A percentile compares a stretch with the other conserved stretches of the same genome.
Conservation (phyloP, 2,888 invertebrate genomes). For the Aplocera efformata region DNA sequence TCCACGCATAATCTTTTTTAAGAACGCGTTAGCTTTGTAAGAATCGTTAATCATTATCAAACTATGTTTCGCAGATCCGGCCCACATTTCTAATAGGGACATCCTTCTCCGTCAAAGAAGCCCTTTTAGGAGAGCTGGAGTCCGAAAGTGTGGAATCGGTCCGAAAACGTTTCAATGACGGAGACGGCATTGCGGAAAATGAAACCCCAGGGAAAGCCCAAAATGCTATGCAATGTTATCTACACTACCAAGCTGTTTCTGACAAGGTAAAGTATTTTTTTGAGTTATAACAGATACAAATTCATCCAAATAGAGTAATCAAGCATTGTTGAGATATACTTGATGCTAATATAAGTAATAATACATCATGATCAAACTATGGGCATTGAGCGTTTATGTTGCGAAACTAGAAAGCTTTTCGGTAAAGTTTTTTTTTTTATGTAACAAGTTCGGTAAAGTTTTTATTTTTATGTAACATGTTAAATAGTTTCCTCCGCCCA, state of each 20-base stretch:
- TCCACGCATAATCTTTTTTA: too few relatives aligned
- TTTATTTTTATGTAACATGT: too few relatives aligned
- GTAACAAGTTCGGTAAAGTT: too few relatives aligned
- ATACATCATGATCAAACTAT: too few relatives aligned
- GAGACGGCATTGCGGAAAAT: constrained; percentile 43
- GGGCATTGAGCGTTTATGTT: too few relatives aligned
- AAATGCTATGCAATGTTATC: constrained; percentile 75
- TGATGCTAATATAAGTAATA: too few relatives aligned
- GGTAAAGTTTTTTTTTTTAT: too few relatives aligned
- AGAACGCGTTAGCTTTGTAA: too few relatives aligned
- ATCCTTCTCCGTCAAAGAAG: constrained; percentile 61
- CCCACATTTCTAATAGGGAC: constrained; percentile 78
- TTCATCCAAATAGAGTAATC: too few relatives aligned
- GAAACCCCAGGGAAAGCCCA: constrained; percentile 56
- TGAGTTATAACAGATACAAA: neutral
- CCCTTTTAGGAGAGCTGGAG: constrained; percentile 55
- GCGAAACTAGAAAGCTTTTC: too few relatives aligned
- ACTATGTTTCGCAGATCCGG: constrained; percentile 61
- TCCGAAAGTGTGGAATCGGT: constrained; percentile 43
- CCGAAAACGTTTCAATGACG: constrained; percentile 36
- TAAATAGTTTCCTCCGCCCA: too few relatives aligned
- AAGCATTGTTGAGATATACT: too few relatives aligned
- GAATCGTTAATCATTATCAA: neutral
- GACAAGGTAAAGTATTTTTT: constrained; percentile 80
- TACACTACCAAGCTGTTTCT: constrained; percentile 71